phyloP scores from a whole-genome alignment of 2,797 vertebrate species.

The Pangasius larnaudii region DNA sequence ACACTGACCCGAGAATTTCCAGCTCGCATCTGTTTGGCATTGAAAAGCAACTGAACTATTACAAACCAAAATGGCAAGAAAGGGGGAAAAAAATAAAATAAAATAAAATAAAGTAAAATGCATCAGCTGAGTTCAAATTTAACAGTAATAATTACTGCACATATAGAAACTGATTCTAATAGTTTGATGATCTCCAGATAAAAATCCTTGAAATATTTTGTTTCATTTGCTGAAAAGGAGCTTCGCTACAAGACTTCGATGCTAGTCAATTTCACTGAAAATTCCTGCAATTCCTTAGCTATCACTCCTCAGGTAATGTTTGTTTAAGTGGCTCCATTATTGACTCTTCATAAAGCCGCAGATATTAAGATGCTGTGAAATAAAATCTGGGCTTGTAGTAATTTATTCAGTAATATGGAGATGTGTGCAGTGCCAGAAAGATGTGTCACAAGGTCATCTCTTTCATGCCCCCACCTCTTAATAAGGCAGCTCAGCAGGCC shows the following conservation, averaged over 20 bases:
- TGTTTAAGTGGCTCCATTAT: slow-evolving; percentile 59
- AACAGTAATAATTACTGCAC: neutral
- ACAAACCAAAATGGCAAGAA: neutral
- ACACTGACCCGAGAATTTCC: neutral
- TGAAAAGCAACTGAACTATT: neutral
- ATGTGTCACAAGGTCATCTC: slow-evolving; percentile 72
- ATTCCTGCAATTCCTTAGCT: slow-evolving; percentile 29
- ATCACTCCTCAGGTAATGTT: slow-evolving; percentile 51
- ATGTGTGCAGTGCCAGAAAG: slow-evolving; percentile 67
- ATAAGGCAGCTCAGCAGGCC: slow-evolving; percentile 77
- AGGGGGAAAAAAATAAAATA: neutral
- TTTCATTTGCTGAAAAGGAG: neutral
- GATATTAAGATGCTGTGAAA: slow-evolving; percentile 62
- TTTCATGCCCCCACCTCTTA: slow-evolving; percentile 74
- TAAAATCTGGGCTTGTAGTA: slow-evolving; percentile 61
- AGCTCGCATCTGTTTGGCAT: neutral
- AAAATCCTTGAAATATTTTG: neutral
- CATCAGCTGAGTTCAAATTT: neutral
- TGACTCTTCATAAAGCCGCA: slow-evolving; percentile 60
- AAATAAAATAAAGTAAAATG: neutral
- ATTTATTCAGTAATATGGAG: slow-evolving; percentile 77
- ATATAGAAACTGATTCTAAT: neutral
- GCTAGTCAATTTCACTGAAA: slow-evolving; percentile 42
- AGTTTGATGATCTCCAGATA: neutral
- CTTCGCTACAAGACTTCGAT: neutral